Evolutionary conservation across 2,113 vertebrate species (phyloP).

Genomic region (Poeciliopsis retropinna): DNA sequence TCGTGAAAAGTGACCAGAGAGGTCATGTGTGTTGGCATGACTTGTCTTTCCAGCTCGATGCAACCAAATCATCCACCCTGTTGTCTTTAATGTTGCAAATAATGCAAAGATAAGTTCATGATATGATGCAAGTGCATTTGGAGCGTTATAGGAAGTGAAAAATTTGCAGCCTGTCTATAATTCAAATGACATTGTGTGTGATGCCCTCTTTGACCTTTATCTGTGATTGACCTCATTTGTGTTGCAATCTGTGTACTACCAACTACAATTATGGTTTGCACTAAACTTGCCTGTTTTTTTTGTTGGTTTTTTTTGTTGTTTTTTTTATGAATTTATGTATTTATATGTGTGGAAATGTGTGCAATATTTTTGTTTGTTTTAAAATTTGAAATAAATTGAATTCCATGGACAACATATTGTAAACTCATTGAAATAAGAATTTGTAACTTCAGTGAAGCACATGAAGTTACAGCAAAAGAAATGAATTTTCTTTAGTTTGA

Average conservation of each 20-base stretch:
- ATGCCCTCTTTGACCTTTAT: slow-evolving; percentile 54
- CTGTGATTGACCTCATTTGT: slow-evolving; percentile 65
- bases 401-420: slow-evolving; percentile 30
- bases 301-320: slow-evolving; percentile 46
- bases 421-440: too few species aligned
- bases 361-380: slow-evolving; percentile 74
- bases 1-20: slow-evolving; percentile 50
- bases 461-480: too few species aligned
- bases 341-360: slow-evolving; percentile 73
- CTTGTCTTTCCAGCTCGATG: slow-evolving; percentile 33
- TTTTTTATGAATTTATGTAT: slow-evolving; percentile 71
- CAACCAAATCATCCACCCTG: slow-evolving; percentile 31
- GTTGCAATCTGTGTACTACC: slow-evolving; percentile 58
- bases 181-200: slow-evolving; percentile 50
- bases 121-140: slow-evolving; percentile 55
- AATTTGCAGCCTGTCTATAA: slow-evolving; percentile 1
- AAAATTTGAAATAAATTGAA: slow-evolving; percentile 73
- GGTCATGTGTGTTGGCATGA: slow-evolving; percentile 65
- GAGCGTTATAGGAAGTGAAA: neutral
- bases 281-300: slow-evolving; percentile 73
- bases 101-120: slow-evolving; percentile 9
- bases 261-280: slow-evolving; percentile 69
- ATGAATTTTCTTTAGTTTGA: neutral
- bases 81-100: slow-evolving; percentile 17
- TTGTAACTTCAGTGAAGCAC: too few species aligned